phyloP scores from a whole-genome alignment of 2,888 invertebrate genomes.

The Spialia ferax region DNA sequence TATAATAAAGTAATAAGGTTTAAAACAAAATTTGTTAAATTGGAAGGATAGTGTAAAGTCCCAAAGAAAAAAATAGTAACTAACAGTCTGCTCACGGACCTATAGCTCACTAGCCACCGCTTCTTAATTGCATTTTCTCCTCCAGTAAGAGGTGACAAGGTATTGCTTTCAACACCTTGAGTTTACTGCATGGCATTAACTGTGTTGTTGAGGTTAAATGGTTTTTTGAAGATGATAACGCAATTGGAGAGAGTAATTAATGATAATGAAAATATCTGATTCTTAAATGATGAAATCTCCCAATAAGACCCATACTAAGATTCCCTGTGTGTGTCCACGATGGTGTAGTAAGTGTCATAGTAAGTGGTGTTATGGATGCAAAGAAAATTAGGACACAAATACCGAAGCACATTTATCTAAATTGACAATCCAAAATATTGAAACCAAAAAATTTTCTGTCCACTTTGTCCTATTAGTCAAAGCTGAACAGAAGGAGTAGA shows the following conservation, averaged over 20 bases:
- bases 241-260: no score
- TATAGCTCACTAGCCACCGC: constrained; percentile 24
- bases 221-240: background rate
- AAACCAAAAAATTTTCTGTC: background rate
- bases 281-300: no score
- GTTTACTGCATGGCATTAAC: constrained; percentile 20
- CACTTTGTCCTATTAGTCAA: background rate
- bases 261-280: no score
- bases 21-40: no score
- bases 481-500: background rate
- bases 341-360: no score
- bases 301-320: no score
- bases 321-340: no score
- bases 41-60: background rate
- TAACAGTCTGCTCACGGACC: constrained; percentile 5
- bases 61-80: background rate
- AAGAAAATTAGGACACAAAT: no score
- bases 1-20: no score
- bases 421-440: no score
- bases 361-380: no score
- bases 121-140: constrained; percentile 47
- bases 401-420: no score
- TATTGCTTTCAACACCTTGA: constrained; percentile 48
- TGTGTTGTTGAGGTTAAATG: background rate
- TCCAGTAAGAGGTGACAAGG: constrained; percentile 45